These are phyloP conservation scores for Naso thynnoides DNA, from an alignment of 2,797 vertebrate genomes.

Conservation along the genomic window DNA sequence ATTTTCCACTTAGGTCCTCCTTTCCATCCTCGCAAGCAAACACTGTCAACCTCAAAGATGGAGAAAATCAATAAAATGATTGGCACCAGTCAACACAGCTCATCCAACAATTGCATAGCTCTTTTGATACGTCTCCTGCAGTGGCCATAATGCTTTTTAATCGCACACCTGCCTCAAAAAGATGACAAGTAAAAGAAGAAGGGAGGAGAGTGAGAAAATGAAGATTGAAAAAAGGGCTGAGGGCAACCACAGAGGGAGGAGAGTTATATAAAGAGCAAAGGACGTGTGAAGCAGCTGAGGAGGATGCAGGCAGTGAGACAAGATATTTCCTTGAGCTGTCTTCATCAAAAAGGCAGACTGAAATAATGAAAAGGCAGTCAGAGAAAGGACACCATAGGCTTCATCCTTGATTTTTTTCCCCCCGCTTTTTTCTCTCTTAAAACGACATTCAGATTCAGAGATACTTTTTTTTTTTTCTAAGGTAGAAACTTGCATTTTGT, in stretches of 20 bases:
- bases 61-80: conserved; percentile 47
- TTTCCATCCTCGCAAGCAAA: not conserved
- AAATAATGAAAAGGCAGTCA: conserved; percentile 20
- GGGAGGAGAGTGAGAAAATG: conserved; percentile 29
- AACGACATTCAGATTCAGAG: too few relatives aligned
- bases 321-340: conserved; percentile 47
- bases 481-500: too few relatives aligned
- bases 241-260: conserved; percentile 14
- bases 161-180: conserved; percentile 46
- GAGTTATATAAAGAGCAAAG: conserved; percentile 34
- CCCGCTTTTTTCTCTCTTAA: conserved; percentile 7
- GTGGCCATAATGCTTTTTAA: conserved; percentile 41
- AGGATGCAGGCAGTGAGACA: conserved; percentile 32
- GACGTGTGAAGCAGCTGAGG: conserved; percentile 27
- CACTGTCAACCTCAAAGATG: conserved; percentile 16
- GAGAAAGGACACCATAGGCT: conserved; percentile 10
- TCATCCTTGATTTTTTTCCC: conserved; percentile 17
- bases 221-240: conserved; percentile 32
- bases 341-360: conserved; percentile 2
- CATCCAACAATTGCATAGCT: conserved; percentile 21
- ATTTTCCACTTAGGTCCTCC: not conserved
- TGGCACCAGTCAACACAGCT: conserved; percentile 40
- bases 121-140: conserved; percentile 34
- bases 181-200: conserved; percentile 21
- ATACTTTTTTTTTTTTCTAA: too few relatives aligned